phyloP scores from a whole-genome alignment of 2,797 vertebrate genomes.

The Anableps anableps region DNA sequence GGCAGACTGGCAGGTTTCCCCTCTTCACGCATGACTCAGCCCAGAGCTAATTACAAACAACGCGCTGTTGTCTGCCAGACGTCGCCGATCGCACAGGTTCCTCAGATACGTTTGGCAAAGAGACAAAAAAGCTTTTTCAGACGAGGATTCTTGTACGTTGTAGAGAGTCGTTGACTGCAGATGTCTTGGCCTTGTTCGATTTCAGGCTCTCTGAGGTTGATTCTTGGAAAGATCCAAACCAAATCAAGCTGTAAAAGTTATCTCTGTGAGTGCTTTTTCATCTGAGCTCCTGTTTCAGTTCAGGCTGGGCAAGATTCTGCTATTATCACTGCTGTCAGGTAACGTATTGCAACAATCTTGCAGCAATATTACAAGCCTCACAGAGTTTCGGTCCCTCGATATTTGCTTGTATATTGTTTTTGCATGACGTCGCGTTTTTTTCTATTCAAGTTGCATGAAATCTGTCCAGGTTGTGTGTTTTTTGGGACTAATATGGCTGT shows the following conservation, averaged over 20 bases:
- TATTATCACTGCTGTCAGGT: neutral
- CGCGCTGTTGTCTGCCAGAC: constrained; percentile 40
- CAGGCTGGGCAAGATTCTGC: neutral
- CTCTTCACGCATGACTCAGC: constrained; percentile 58
- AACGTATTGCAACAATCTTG: neutral
- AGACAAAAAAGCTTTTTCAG: neutral
- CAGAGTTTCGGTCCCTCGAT: neutral
- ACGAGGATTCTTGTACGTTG: neutral
- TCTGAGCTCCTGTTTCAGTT: neutral
- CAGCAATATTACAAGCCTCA: neutral
- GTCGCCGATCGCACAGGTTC: constrained; percentile 28
- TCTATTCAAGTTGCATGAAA: neutral
- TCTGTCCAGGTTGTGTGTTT: neutral
- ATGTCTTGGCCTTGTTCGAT: neutral
- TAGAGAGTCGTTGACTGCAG: neutral
- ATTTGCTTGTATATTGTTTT: neutral
- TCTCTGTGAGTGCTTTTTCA: neutral
- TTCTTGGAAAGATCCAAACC: neutral
- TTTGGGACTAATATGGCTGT: neutral
- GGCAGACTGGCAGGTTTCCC: constrained; percentile 59
- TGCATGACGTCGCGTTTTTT: neutral
- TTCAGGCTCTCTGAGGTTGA: neutral
- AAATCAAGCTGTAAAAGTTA: neutral
- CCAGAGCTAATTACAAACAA: constrained; percentile 46
- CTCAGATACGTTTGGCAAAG: constrained; percentile 7